These are phyloP conservation scores for Malacoctenus gilli DNA, from an alignment of 2,797 vertebrate species.

Conservation along the genomic window DNA sequence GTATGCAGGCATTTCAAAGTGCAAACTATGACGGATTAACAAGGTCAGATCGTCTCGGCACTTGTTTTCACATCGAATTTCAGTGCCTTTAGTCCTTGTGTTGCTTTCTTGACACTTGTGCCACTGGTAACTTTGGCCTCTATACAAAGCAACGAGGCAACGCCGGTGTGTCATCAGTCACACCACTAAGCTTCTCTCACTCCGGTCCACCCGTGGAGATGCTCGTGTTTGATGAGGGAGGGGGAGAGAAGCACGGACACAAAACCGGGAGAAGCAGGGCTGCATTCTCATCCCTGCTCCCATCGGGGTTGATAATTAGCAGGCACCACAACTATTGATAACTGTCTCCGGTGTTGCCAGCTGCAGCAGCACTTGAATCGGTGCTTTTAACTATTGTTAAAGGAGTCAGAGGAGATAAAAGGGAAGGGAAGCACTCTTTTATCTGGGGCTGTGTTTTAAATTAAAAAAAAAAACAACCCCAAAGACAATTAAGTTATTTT, in stretches of 20 bases:
- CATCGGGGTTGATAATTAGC: conserved; percentile 66
- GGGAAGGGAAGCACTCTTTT: conserved; percentile 4
- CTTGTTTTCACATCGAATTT: conserved; percentile 15
- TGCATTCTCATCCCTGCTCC: conserved; percentile 47
- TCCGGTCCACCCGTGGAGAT: conserved; percentile 51
- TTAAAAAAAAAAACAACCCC: conserved; percentile 24
- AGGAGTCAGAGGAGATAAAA: conserved; percentile 36
- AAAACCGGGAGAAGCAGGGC: conserved; percentile 43
- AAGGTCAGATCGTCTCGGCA: conserved; percentile 8
- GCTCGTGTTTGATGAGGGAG: conserved; percentile 65
- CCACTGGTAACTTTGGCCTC: not conserved
- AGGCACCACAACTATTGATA: conserved; percentile 40
- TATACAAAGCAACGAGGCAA: conserved; percentile 45
- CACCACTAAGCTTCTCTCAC: conserved; percentile 37
- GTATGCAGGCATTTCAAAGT: conserved; percentile 29
- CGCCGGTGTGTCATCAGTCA: conserved; percentile 56
- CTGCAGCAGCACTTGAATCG: conserved; percentile 50
- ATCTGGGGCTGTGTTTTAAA: conserved; percentile 16
- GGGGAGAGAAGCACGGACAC: conserved; percentile 54
- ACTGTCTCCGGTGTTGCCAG: conserved; percentile 37
- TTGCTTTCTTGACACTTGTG: conserved; percentile 16
- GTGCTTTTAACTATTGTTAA: conserved; percentile 50
- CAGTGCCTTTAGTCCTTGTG: conserved; percentile 20
- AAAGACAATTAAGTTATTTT: too few relatives aligned
- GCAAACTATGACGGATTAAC: conserved; percentile 24